Base-by-base conservation (phyloP, 1,140 invertebrate genomes). In the Lineus longissimus region DNA sequence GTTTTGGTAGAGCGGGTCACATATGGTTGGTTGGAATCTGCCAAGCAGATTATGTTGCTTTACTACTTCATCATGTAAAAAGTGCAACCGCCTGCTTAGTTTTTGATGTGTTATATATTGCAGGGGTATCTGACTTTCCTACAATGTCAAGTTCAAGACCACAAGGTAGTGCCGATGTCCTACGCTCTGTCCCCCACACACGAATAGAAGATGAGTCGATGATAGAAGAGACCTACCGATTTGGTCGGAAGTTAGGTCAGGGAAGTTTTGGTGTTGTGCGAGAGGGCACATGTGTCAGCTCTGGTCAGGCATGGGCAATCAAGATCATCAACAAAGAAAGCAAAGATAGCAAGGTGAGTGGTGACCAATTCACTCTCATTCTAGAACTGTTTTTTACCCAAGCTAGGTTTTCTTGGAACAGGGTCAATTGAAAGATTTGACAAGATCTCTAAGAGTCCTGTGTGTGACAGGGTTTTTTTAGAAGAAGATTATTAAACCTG, bases 181-280 rank as follows among this genome's bases (percentile, higher is more conserved):
- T 25, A 4, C 17, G 27, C 6, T 47, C 62, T 4, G 62, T 77
- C 31, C 69, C 70, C 22, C 80, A 81, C 70, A 80, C 75, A 9
- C 71, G 78, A 15, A 69, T 81, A 17, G 72, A 76, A 27, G 75
- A 80, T 59, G 77, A 79, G 56, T 64, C 56, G 15, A 70, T 70
- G 59, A 72, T 80, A 30, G 70, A 73, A 47, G 70, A 76, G 58
- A 72, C 66, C 7, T 81, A 79, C 47, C 55, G 66, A 36, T 67
- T 75, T 51, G 72, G 72, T 9, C 59, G 72, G 43, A 78, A 78
- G 60, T 69, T 86, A 11, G 85, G 85, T 2, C 78, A 84, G 65
- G 85, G 85, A 25, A 79, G 77, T 60, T 86, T 85, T 69, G 85
- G 85, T 7, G 81, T 81, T 59, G 85, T 86, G 7, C 75, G 82